phyloP scores from a whole-genome alignment of 2,113 vertebrate species.

The Paramormyrops kingsleyae region DNA sequence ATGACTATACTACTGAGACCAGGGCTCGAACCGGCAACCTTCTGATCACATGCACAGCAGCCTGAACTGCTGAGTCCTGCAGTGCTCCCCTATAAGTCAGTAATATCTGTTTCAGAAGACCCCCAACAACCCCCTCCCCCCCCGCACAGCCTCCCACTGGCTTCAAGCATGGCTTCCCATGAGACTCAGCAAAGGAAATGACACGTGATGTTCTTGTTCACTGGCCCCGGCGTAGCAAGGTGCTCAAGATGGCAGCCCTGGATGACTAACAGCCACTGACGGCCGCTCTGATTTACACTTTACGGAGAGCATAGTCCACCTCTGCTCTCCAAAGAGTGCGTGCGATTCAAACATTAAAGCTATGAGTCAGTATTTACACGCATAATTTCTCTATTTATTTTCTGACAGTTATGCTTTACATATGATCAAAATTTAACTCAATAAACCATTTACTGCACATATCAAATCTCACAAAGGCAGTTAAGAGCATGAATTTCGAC shows the following conservation, averaged over 20 bases:
- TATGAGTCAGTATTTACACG: background rate
- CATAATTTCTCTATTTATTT: background rate
- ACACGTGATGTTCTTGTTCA: background rate
- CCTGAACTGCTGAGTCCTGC: background rate
- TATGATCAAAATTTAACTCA: background rate
- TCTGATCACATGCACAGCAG: background rate
- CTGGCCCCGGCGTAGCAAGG: background rate
- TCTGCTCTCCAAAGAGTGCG: background rate
- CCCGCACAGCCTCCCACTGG: background rate
- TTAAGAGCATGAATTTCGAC: background rate
- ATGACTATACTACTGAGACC: background rate
- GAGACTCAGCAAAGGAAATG: background rate
- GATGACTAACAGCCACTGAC: background rate
- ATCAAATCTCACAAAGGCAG: background rate
- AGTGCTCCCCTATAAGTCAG: background rate
- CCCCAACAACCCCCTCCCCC: background rate
- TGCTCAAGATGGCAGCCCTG: background rate
- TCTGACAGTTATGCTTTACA: background rate
- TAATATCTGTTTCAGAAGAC: background rate
- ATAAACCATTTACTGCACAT: background rate
- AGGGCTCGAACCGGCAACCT: background rate
- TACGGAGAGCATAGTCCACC: background rate
- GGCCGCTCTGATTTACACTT: background rate
- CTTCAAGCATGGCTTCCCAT: background rate
- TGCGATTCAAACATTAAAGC: background rate